Percentiles rank a stretch among this genome's conserved stretches.
These are phyloP conservation scores for Paratrypauchen microcephalus DNA, from an alignment of 2,797 vertebrate species.

Conservation along the genomic window DNA sequence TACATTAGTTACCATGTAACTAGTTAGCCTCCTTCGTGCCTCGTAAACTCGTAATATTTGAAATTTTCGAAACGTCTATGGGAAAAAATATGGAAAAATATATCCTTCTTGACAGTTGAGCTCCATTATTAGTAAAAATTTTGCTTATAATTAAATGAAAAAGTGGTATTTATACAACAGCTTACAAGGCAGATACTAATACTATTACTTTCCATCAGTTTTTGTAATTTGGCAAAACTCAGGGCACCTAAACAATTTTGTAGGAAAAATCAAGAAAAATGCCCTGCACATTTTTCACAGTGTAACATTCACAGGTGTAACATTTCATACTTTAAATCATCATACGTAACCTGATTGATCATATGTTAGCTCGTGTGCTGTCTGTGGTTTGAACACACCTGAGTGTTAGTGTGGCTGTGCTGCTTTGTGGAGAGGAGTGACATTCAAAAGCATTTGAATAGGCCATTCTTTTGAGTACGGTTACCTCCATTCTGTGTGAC, in stretches of 20 bases:
- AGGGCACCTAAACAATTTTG: background rate
- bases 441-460: slow-evolving; percentile 5
- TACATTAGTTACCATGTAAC: too few species aligned
- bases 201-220: too few species aligned
- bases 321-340: background rate
- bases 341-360: background rate
- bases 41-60: too few species aligned
- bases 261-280: background rate
- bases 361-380: background rate
- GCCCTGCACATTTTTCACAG: background rate
- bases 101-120: too few species aligned
- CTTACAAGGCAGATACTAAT: too few species aligned
- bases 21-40: too few species aligned
- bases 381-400: slow-evolving; percentile 5
- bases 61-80: too few species aligned
- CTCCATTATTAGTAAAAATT: too few species aligned
- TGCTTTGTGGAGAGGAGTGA: background rate
- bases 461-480: slow-evolving; percentile 3
- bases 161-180: too few species aligned
- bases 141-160: too few species aligned
- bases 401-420: background rate
- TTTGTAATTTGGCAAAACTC: background rate
- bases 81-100: too few species aligned
- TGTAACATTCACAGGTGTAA: background rate
- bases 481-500: background rate